These are phyloP conservation scores for Hylomyscus alleni DNA, from an alignment of 2,797 vertebrate genomes.

Conservation along the genomic window DNA sequence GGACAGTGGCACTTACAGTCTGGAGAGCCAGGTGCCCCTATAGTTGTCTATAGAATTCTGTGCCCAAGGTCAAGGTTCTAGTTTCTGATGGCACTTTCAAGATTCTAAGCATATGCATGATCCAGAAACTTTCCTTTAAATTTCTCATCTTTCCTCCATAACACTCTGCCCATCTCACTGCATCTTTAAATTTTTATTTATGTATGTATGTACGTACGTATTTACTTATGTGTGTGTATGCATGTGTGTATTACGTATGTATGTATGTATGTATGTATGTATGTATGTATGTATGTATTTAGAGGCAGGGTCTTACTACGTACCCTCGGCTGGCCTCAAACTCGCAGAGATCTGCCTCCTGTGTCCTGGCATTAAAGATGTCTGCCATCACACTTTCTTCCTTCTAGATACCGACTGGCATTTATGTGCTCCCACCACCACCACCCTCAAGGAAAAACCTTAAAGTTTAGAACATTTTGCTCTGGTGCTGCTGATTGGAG, in stretches of 20 bases:
- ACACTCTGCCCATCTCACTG: not conserved
- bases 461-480: not conserved
- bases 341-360: not conserved
- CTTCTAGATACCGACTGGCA: not conserved
- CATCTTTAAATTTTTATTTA: not conserved
- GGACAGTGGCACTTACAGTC: not conserved
- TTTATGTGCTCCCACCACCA: not conserved
- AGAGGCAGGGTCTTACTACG: not conserved
- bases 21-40: not conserved
- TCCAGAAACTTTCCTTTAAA: not conserved
- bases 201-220: too few relatives aligned
- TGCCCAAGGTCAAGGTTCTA: not conserved
- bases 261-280: not conserved
- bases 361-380: not conserved
- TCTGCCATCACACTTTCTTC: not conserved
- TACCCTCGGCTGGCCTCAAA: not conserved
- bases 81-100: not conserved
- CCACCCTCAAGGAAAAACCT: not conserved
- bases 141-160: not conserved
- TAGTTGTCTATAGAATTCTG: not conserved
- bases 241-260: too few relatives aligned
- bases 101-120: slow-evolving; percentile 8
- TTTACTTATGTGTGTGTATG: not conserved
- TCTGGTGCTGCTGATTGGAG: not conserved
- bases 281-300: not conserved